phyloP scores from a whole-genome alignment of 2,797 vertebrate species.

The Chiloscyllium punctatum region DNA sequence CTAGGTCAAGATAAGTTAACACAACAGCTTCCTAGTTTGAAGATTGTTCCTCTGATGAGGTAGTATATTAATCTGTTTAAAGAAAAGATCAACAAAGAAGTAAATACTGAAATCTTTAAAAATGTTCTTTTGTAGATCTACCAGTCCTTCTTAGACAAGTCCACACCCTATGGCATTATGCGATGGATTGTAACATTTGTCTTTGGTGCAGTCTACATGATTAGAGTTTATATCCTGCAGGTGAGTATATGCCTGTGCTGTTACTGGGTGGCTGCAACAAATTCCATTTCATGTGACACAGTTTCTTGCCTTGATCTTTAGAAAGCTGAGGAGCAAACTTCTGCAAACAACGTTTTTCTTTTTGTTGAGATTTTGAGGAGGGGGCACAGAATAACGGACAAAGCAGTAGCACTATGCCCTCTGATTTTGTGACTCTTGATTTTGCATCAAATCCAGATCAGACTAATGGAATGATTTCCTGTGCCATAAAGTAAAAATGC shows the following conservation, averaged over 20 bases:
- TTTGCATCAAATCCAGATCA: neutral
- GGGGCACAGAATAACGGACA: neutral
- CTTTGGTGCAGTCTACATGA: slow-evolving; percentile 88
- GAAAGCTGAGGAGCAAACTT: neutral
- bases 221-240: slow-evolving; percentile 98
- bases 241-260: slow-evolving; percentile 52
- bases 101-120: neutral
- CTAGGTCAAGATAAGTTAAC: neutral
- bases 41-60: too few relatives aligned
- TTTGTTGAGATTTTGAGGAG: neutral
- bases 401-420: neutral
- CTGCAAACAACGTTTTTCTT: neutral
- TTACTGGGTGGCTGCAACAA: neutral
- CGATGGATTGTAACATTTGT: slow-evolving; percentile 85
- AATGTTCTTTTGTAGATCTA: slow-evolving; percentile 72
- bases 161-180: slow-evolving; percentile 81
- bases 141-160: slow-evolving; percentile 98
- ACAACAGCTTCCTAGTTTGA: neutral
- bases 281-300: neutral
- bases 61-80: neutral
- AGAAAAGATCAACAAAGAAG: neutral
- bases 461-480: neutral
- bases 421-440: neutral
- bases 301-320: neutral
- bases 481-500: neutral